A percentile compares a stretch with the other conserved stretches of the same genome.
Evolutionary conservation across 2,797 vertebrate species (phyloP).

Genomic region (Psittacula derbiana): DNA sequence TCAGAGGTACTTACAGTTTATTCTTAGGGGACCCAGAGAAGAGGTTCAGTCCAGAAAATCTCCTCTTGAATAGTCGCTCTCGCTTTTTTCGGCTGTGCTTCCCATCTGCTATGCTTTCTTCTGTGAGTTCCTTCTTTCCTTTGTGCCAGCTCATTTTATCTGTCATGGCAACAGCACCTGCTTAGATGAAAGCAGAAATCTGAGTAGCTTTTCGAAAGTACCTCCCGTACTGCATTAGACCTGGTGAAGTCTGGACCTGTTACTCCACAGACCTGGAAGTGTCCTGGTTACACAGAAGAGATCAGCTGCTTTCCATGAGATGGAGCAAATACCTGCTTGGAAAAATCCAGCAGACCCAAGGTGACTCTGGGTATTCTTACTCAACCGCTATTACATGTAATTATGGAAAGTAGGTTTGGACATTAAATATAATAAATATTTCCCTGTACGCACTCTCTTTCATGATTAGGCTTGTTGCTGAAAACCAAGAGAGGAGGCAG

Average conservation of each 20-base stretch:
- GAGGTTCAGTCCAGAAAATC: slow-evolving; percentile 43
- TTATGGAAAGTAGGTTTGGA: background rate
- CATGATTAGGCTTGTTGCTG: background rate
- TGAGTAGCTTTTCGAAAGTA: background rate
- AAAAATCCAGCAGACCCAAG: background rate
- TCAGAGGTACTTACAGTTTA: slow-evolving; percentile 54
- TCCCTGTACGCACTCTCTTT: background rate
- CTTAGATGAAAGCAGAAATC: background rate
- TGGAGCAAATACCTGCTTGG: background rate
- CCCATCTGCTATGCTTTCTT: background rate
- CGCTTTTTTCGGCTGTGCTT: slow-evolving; percentile 33
- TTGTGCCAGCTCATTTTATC: slow-evolving; percentile 55
- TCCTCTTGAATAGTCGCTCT: slow-evolving; percentile 55
- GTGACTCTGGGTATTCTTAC: background rate
- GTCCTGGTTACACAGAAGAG: background rate
- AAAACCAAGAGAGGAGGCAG: background rate
- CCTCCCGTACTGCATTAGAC: background rate
- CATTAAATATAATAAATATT: background rate
- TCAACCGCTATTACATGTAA: background rate
- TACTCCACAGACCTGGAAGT: background rate
- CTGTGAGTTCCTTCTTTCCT: slow-evolving; percentile 25
- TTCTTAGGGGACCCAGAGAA: slow-evolving; percentile 60
- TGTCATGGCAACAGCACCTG: background rate
- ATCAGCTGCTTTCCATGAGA: background rate
- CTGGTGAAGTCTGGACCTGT: background rate